Conservation (phyloP, 2,888 invertebrate species). For the Allolobophora icterica region DNA sequence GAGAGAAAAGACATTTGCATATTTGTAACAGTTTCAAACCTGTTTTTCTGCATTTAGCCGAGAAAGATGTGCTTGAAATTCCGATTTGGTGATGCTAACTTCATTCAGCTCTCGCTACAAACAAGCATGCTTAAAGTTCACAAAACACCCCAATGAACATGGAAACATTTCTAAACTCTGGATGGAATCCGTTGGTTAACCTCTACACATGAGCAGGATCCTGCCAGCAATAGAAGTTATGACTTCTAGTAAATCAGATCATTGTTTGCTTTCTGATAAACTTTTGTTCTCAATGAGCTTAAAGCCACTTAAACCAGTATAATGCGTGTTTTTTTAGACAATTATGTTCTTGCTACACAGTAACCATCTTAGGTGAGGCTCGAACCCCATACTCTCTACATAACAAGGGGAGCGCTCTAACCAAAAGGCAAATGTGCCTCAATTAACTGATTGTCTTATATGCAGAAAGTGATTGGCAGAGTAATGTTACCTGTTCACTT, state of each 20-base stretch:
- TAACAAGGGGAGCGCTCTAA: no score
- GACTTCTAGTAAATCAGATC: no score
- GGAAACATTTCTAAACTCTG: not conserved
- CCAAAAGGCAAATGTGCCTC: not conserved
- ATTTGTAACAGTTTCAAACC: conserved; percentile 7
- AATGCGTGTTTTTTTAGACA: no score
- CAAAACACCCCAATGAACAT: not conserved
- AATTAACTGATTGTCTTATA: not conserved
- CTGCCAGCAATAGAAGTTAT: no score
- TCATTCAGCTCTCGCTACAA: conserved; percentile 20
- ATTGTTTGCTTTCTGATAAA: no score
- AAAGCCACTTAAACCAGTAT: no score
- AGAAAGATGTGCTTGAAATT: not conserved
- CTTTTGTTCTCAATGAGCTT: no score
- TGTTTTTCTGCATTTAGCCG: not conserved
- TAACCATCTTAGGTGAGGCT: no score
- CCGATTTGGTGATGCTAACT: not conserved
- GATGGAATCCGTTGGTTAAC: no score
- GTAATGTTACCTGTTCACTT: not conserved
- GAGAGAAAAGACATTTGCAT: not conserved
- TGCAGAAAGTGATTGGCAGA: not conserved
- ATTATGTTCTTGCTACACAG: no score
- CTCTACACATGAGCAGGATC: no score
- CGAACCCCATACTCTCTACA: no score
- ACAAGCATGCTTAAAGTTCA: not conserved